These are phyloP conservation scores for Odocoileus virginianus DNA, from an alignment of 2,113 vertebrate genomes.

Conservation along the genomic window DNA sequence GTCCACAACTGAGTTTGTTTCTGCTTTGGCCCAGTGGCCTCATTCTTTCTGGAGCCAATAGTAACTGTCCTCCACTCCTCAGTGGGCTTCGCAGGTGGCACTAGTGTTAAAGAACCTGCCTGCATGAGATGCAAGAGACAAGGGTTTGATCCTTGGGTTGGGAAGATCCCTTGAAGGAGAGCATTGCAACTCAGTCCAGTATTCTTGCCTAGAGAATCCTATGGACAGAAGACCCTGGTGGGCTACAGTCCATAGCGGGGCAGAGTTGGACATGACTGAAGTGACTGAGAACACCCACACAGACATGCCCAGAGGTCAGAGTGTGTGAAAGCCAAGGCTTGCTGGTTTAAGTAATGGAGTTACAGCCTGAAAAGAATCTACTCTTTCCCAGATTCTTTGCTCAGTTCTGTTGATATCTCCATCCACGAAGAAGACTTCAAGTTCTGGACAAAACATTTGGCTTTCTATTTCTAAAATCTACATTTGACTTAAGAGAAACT, in stretches of 20 bases:
- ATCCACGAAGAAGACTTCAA: neutral
- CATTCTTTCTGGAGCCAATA: neutral
- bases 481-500: neutral
- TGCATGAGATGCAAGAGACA: neutral
- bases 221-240: neutral
- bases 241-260: neutral
- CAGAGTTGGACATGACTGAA: neutral
- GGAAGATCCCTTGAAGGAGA: neutral
- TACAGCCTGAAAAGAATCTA: neutral
- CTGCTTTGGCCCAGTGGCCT: neutral
- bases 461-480: neutral
- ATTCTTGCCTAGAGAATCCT: neutral
- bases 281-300: neutral
- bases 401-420: neutral
- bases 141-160: neutral
- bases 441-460: neutral
- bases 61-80: neutral
- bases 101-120: neutral
- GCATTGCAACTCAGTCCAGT: neutral
- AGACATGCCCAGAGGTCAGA: neutral
- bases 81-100: neutral
- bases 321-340: neutral
- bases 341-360: neutral
- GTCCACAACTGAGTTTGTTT: neutral
- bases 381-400: neutral